phyloP scores from a whole-genome alignment of 2,113 vertebrate species.

The Nibea coibor region DNA sequence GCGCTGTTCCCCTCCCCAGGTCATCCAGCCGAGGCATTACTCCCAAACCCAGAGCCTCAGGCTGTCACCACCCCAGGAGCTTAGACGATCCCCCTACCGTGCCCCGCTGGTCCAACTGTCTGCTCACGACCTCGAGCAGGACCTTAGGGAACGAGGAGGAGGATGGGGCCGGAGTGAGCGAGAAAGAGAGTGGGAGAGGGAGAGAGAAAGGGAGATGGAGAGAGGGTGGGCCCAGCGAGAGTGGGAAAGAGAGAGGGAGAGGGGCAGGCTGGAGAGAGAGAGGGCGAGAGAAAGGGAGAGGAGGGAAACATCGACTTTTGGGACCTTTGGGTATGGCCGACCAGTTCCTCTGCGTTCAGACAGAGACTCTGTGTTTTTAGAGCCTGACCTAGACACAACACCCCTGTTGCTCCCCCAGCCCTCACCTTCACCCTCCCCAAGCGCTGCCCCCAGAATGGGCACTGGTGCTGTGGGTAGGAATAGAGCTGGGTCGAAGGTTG shows the following conservation, averaged over 20 bases:
- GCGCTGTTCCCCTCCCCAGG: slow-evolving; percentile 76
- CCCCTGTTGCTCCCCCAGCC: slow-evolving; percentile 78
- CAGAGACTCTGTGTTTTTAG: slow-evolving; percentile 78
- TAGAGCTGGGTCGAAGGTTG: slow-evolving; percentile 72
- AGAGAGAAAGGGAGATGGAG: slow-evolving; percentile 75
- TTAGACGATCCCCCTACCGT: slow-evolving; percentile 71
- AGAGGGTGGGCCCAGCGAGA: slow-evolving; percentile 78
- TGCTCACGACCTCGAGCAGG: slow-evolving; percentile 81
- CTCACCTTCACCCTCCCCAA: slow-evolving; percentile 75
- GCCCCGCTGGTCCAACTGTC: slow-evolving; percentile 80
- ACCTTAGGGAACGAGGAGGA: slow-evolving; percentile 71
- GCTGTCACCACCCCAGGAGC: slow-evolving; percentile 77
- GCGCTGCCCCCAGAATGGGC: slow-evolving; percentile 77
- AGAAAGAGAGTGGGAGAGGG: slow-evolving; percentile 74
- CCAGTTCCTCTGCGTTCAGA: slow-evolving; percentile 71
- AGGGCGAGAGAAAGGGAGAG: slow-evolving; percentile 73
- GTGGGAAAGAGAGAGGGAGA: slow-evolving; percentile 76
- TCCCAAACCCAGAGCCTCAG: slow-evolving; percentile 81
- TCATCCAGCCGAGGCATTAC: slow-evolving; percentile 74
- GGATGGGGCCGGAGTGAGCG: slow-evolving; percentile 72
- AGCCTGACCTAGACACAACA: slow-evolving; percentile 79
- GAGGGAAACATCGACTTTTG: slow-evolving; percentile 71
- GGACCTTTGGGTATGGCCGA: slow-evolving; percentile 76
- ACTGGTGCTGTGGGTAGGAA: slow-evolving; percentile 74
- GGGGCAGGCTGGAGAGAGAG: slow-evolving; percentile 76